Evolutionary conservation across 2,888 invertebrate species (phyloP), one percentile per base, ranked within the genome.

Genomic region (Troides helena): DNA sequence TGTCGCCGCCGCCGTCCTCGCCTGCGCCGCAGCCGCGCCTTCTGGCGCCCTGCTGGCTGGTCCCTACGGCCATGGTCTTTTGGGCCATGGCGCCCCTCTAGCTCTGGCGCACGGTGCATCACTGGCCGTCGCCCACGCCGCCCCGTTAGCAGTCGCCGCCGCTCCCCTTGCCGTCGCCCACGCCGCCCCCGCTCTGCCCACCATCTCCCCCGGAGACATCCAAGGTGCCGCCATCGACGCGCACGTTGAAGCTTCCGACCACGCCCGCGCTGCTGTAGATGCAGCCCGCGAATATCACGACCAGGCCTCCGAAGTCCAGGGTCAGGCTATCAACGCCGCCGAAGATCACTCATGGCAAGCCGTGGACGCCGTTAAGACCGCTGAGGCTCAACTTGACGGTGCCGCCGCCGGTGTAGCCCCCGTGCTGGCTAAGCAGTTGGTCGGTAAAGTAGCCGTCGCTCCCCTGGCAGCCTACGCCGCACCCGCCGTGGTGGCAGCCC

Each of bases 1-100:
- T 88, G 93, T 93, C 80, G 88, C 94, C 87, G 88, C 90, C 84
- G 91, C 93, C 88, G 85, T 93, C 81, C 80, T 82, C 81, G 83
- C 83, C 85, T 88, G 86, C 86, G 89, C 89, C 87, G 87, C 88
- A 85, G 89, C 90, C 76, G 88, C 83, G 70, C 88, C 88, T 64
- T 88, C 89, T 65, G 88, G 89, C 74, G 83, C 81, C 71, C 82
- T 88, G 87, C 83, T 88, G 84, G 86, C 82, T 74, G 80, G 81
- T 53, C 85, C 83, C 78, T 87, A 85, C 73, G 82, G 78, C 73
- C 82, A 84, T 60, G 79, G 77, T 64, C 72, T 76, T 30, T 64
- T 63, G 65, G 78, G 74, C 59, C 72, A 66, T 46, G 73, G 68
- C 8, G 72, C 71, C 5, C 69, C 61, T 30, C 60, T 76, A 58